These are phyloP conservation scores for Philaethria dido DNA, from an alignment of 2,888 invertebrate genomes.

Conservation along the genomic window DNA sequence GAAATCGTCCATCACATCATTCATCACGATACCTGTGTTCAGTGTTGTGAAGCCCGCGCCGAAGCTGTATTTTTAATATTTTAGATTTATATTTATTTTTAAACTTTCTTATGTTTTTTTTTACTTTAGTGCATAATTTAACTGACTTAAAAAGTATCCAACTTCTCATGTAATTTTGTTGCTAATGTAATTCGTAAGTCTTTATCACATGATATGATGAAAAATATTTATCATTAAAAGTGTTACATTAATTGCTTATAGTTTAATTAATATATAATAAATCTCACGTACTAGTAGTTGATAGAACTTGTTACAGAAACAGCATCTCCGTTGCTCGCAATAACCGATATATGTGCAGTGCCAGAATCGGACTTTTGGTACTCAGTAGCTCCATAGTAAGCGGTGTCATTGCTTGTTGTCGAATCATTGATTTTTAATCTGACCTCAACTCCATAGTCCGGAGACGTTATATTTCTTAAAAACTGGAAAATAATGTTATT, in stretches of 20 bases:
- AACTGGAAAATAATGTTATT: conserved; percentile 66
- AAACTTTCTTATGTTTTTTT: neutral
- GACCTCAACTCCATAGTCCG: conserved; percentile 83
- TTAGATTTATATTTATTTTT: neutral
- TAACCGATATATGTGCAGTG: conserved; percentile 94
- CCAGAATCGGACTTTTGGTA: conserved; percentile 87
- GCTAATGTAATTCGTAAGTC: too few relatives aligned
- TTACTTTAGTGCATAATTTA: too few relatives aligned
- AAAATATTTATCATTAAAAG: too few relatives aligned
- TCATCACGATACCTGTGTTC: conserved; percentile 95
- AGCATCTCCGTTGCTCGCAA: conserved; percentile 94
- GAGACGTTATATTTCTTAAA: conserved; percentile 84
- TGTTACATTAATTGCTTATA: too few relatives aligned
- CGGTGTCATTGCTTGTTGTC: conserved; percentile 85
- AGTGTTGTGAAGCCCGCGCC: conserved; percentile 91
- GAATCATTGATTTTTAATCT: conserved; percentile 86
- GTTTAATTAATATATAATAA: too few relatives aligned
- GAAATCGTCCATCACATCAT: conserved; percentile 98
- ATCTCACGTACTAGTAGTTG: conserved; percentile 86
- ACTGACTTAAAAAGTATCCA: too few relatives aligned
- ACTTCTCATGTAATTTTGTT: too few relatives aligned
- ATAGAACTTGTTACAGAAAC: conserved; percentile 96
- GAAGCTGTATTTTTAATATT: conserved; percentile 87
- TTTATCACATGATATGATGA: too few relatives aligned
- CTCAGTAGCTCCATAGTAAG: conserved; percentile 87